These are phyloP conservation scores for Noctua pronuba DNA, from an alignment of 2,888 invertebrate species.

Conservation along the genomic window DNA sequence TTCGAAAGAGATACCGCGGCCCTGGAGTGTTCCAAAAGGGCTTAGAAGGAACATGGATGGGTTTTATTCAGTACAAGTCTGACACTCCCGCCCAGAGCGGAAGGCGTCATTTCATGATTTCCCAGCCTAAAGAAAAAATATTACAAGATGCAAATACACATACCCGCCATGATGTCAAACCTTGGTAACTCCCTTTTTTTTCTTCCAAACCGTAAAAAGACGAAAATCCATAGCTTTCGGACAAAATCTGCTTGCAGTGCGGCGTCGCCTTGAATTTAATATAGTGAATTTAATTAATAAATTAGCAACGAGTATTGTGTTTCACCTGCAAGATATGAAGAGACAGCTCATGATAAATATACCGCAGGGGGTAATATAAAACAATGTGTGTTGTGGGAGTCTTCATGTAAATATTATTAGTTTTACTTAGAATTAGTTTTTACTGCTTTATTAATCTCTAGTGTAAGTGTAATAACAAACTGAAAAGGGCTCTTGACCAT, in stretches of 20 bases:
- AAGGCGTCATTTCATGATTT: too few species aligned
- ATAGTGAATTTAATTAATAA: constrained; percentile 65
- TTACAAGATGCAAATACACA: too few species aligned
- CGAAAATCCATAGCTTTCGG: too few species aligned
- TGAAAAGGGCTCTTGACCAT: neutral
- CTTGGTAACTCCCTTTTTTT: too few species aligned
- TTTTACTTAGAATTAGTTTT: neutral
- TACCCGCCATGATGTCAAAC: too few species aligned
- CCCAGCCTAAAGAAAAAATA: too few species aligned
- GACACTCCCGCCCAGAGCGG: too few species aligned
- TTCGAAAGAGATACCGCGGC: too few species aligned
- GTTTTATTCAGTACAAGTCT: too few species aligned
- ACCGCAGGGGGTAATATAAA: constrained; percentile 1
- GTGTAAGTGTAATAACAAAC: neutral
- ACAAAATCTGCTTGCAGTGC: constrained; percentile 15
- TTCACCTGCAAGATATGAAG: constrained; percentile 46
- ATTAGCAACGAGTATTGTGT: constrained; percentile 56
- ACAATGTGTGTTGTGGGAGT: constrained; percentile 14
- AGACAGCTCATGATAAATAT: constrained; percentile 15
- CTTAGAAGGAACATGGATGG: too few species aligned
- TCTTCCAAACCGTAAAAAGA: too few species aligned
- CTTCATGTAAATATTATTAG: neutral
- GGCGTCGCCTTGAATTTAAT: constrained; percentile 34
- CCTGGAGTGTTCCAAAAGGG: too few species aligned
- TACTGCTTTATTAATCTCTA: neutral